Evolutionary conservation across 2,888 invertebrate genomes (phyloP).

Genomic region (Lasiommata megera): DNA sequence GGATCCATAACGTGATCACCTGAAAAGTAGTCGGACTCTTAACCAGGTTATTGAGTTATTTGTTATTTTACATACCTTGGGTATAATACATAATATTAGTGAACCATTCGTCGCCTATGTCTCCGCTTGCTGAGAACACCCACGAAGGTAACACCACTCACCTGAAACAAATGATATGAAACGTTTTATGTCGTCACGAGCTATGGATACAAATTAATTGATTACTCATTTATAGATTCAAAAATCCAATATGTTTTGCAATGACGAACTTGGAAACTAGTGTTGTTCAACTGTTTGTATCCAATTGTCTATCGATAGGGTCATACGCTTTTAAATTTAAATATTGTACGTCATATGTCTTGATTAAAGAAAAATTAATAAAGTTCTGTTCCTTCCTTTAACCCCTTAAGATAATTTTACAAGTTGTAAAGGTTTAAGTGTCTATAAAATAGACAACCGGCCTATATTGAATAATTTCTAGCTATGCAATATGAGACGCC

Average conservation of each 20-base stretch:
- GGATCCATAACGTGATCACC: too few relatives aligned
- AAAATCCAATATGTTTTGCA: not conserved
- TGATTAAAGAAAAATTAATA: too few relatives aligned
- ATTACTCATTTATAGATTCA: not conserved
- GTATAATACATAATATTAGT: slow-evolving; percentile 66
- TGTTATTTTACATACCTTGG: slow-evolving; percentile 56
- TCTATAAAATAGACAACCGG: too few relatives aligned
- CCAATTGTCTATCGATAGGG: not conserved
- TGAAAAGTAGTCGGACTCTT: too few relatives aligned
- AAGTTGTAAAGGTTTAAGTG: too few relatives aligned
- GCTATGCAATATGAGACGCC: too few relatives aligned
- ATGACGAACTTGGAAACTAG: not conserved
- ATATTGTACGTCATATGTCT: too few relatives aligned
- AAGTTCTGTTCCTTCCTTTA: too few relatives aligned
- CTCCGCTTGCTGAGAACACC: slow-evolving; percentile 25
- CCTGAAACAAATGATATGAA: slow-evolving; percentile 40
- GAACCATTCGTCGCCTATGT: slow-evolving; percentile 34
- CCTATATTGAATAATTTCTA: too few relatives aligned
- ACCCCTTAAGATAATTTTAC: too few relatives aligned
- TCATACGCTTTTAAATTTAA: too few relatives aligned
- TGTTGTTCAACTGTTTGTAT: not conserved
- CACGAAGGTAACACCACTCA: slow-evolving; percentile 40
- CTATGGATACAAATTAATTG: slow-evolving; percentile 1
- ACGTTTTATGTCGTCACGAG: not conserved
- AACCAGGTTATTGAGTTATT: too few relatives aligned